Conservation (phyloP, 2,797 vertebrate species). For the Benthosema pterotum region DNA sequence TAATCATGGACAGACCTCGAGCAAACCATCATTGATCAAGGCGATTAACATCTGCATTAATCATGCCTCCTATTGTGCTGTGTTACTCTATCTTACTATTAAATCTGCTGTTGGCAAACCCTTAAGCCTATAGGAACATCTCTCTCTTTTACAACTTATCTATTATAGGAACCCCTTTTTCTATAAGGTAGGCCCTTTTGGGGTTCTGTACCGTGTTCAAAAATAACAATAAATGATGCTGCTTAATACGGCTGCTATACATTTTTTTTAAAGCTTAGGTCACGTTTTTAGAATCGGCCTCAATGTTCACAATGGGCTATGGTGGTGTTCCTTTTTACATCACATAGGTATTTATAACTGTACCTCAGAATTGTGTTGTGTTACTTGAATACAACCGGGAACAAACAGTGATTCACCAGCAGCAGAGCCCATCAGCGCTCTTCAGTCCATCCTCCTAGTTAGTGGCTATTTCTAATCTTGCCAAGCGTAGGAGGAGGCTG, state of each 20-base stretch:
- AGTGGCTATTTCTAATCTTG: slow-evolving; percentile 75
- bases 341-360: slow-evolving; percentile 13
- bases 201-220: too few species aligned
- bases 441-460: slow-evolving; percentile 67
- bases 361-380: slow-evolving; percentile 32
- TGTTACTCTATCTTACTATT: slow-evolving; percentile 1
- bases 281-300: too few species aligned
- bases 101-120: too few species aligned
- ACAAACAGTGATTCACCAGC: slow-evolving; percentile 57
- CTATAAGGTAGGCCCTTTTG: too few species aligned
- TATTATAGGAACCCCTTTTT: too few species aligned
- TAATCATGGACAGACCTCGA: too few species aligned
- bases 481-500: slow-evolving; percentile 74
- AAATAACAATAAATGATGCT: too few species aligned
- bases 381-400: slow-evolving; percentile 37
- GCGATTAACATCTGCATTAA: too few species aligned
- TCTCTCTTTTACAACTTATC: background rate
- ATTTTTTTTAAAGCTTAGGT: too few species aligned
- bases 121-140: background rate
- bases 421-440: slow-evolving; percentile 62
- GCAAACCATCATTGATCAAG: too few species aligned
- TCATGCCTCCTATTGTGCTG: slow-evolving; percentile 17
- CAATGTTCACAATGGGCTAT: too few species aligned
- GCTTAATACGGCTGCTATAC: too few species aligned
- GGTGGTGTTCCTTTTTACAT: background rate